phyloP scores from a whole-genome alignment of 2,113 vertebrate species.

The Pampusana beccarii region DNA sequence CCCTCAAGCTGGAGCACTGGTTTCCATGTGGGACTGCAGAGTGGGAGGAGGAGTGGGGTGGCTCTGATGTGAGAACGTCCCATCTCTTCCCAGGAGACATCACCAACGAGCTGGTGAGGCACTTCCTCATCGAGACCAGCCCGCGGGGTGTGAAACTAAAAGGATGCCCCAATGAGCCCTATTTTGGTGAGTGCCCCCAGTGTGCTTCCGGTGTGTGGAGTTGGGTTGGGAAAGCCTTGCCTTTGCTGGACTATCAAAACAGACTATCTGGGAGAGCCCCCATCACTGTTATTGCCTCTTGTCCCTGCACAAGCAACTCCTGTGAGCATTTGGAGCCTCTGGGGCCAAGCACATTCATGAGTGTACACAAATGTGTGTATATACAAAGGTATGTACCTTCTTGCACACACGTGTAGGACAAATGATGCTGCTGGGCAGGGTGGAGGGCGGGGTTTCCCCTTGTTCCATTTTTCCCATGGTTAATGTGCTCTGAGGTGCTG shows the following conservation, averaged over 20 bases:
- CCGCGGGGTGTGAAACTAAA: slow-evolving; percentile 97
- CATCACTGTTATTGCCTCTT: not conserved
- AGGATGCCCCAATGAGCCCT: slow-evolving; percentile 95
- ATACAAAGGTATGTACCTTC: not conserved
- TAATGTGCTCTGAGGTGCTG: not conserved
- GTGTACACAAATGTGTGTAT: not conserved
- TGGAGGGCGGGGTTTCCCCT: not conserved
- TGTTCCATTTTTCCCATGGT: not conserved
- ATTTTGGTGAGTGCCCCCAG: slow-evolving; percentile 83
- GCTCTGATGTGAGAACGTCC: not conserved
- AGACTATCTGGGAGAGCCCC: not conserved
- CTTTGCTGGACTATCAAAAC: not conserved
- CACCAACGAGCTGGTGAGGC: slow-evolving; percentile 92
- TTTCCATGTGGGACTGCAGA: not conserved
- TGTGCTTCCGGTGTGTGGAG: rapidly evolving
- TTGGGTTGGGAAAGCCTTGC: not conserved
- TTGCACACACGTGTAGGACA: not conserved
- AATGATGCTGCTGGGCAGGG: not conserved
- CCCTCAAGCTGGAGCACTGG: not conserved
- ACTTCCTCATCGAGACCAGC: slow-evolving; percentile 98
- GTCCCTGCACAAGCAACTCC: not conserved
- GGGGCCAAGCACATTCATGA: not conserved
- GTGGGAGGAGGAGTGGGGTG: not conserved
- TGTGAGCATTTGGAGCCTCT: not conserved
- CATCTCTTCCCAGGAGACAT: slow-evolving; percentile 79